Percentiles rank a stretch among this genome's conserved stretches.
Conservation (phyloP, 2,888 invertebrate species). For the Apamea anceps region DNA sequence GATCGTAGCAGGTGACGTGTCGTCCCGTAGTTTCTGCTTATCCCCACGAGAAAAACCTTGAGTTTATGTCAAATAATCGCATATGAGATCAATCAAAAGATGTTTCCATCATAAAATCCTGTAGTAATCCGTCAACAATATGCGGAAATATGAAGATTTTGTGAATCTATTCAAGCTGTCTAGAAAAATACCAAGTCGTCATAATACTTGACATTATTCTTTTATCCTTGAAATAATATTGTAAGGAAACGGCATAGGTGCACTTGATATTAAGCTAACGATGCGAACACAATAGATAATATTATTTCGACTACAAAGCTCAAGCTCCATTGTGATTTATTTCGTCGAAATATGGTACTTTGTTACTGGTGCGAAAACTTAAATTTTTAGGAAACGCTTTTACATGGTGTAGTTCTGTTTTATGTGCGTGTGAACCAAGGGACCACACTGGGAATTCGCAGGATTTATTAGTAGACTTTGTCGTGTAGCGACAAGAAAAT, state of each 20-base stretch:
- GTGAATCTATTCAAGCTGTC: neutral
- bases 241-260: neutral
- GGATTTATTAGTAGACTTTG: neutral
- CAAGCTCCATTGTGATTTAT: constrained; percentile 57
- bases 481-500: too few relatives aligned
- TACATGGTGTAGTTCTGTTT: constrained; percentile 9
- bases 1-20: too few relatives aligned
- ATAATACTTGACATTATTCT: neutral
- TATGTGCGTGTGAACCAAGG: neutral
- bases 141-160: neutral
- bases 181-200: neutral
- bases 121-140: neutral
- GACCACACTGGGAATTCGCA: neutral
- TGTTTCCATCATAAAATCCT: neutral
- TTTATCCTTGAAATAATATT: constrained; percentile 20
- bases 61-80: too few relatives aligned
- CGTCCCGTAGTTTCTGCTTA: too few relatives aligned
- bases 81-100: neutral
- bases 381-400: constrained; percentile 23
- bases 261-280: constrained; percentile 60
- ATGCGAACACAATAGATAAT: constrained; percentile 58
- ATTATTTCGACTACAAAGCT: constrained; percentile 59
- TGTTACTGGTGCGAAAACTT: constrained; percentile 52
- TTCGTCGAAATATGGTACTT: constrained; percentile 56
- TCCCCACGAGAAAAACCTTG: too few relatives aligned